A percentile compares a stretch with the other conserved stretches of the same genome.
phyloP scores from a whole-genome alignment of 2,888 invertebrate species.

The Pyrocoelia pectoralis region DNA sequence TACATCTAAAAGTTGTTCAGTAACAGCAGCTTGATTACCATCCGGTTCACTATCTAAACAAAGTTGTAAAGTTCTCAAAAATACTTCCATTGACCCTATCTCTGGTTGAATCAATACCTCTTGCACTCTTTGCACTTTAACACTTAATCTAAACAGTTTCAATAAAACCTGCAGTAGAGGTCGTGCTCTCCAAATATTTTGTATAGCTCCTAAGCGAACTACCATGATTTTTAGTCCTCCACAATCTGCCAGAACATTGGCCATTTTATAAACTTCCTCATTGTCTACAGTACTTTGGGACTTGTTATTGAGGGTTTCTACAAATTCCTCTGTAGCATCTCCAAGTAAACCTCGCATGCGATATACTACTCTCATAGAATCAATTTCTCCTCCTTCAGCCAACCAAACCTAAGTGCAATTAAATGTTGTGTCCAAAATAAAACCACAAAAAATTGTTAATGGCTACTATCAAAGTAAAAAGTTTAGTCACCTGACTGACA shows the following conservation, averaged over 20 bases:
- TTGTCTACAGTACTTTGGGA: conserved; percentile 89
- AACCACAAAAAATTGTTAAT: too few species aligned
- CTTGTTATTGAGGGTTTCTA: conserved; percentile 89
- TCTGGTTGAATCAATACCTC: conserved; percentile 87
- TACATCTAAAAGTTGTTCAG: conserved; percentile 88
- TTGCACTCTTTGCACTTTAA: conserved; percentile 90
- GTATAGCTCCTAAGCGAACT: conserved; percentile 83
- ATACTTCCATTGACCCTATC: conserved; percentile 81
- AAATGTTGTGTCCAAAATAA: conserved; percentile 9
- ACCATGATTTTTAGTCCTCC: conserved; percentile 82
- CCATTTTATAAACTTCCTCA: conserved; percentile 93
- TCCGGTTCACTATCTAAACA: conserved; percentile 73
- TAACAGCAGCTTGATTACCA: conserved; percentile 78
- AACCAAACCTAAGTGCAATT: conserved; percentile 77
- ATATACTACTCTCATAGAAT: conserved; percentile 97
- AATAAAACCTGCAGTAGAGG: conserved; percentile 88
- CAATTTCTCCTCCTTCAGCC: conserved; percentile 87
- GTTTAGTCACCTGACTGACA: too few species aligned
- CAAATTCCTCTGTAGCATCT: conserved; percentile 98
- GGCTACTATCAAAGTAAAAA: too few species aligned
- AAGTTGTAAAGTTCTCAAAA: conserved; percentile 85
- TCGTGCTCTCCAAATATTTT: conserved; percentile 85
- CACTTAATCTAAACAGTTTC: conserved; percentile 88
- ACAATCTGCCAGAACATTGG: conserved; percentile 83
- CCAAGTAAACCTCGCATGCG: conserved; percentile 97